phyloP scores from a whole-genome alignment of 1,140 invertebrate species.

The Myzus persicae region DNA sequence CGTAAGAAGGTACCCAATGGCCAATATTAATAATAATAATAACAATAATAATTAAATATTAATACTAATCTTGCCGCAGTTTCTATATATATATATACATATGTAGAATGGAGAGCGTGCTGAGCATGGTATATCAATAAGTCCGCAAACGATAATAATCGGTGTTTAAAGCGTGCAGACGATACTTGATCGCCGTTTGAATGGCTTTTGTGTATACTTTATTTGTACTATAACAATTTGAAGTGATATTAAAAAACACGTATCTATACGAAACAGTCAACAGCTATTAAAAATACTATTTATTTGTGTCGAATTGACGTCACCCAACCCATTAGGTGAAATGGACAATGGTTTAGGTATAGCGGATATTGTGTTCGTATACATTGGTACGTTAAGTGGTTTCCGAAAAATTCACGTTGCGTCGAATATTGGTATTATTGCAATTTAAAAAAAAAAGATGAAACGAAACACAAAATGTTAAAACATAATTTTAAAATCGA shows the following conservation, averaged over 20 bases:
- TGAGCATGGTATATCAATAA: not conserved
- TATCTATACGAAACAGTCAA: not conserved
- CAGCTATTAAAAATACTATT: not conserved
- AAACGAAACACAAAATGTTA: not conserved
- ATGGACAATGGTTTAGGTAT: too few species aligned
- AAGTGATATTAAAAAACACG: not conserved
- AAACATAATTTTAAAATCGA: not conserved
- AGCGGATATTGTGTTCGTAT: not conserved
- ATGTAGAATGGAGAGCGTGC: not conserved
- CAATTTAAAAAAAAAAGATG: not conserved
- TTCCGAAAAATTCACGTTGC: not conserved
- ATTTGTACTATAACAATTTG: not conserved
- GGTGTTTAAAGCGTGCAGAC: not conserved
- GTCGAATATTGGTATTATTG: not conserved
- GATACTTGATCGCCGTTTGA: not conserved
- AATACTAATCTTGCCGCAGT: not conserved
- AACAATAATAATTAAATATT: not conserved
- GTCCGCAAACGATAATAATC: not conserved
- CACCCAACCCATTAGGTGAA: too few species aligned
- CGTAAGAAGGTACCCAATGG: not conserved
- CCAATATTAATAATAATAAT: not conserved
- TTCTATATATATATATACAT: too few species aligned
- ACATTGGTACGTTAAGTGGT: not conserved
- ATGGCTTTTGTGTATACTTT: not conserved
- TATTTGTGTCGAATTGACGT: not conserved